Base-by-base conservation (phyloP, 2,888 invertebrate genomes). In the Diarsia dahlii region DNA sequence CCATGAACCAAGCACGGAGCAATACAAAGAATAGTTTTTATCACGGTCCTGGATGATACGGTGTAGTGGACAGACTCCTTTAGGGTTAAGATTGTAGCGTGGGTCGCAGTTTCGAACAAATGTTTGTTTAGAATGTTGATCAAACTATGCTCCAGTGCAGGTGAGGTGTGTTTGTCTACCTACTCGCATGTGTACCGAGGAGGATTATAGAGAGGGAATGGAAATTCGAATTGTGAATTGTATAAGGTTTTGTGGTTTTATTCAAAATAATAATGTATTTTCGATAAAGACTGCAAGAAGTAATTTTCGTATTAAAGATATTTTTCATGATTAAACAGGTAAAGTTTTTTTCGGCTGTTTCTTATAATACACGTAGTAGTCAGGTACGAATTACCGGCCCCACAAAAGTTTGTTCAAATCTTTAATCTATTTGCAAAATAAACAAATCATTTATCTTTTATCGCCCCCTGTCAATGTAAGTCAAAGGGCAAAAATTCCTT, bases 81-180 rank as follows among this genome's bases (percentile, higher is more conserved):
- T 8, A 39, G 3, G 3, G 54, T 50, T 78, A 4, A 45, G 28
- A 20, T 58, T 23, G n/a, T 6, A 50, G n/a, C 52, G n/a, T 62
- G 20, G n/a, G 28, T 28, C 20, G 48, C 34, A 15, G 15, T 75
- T 60, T 50, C 15, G 2, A 58, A 74, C 28, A 10, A 50, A 28
- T 50, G 23, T 62, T 52, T 34, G 6, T 52, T 63, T 63, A 45
- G 63, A 63, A 63, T 63, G 63, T 63, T 63, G 13, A 63, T 63
- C 28, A 15, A 45, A 45, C 23, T 45, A 28, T 45, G 20, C 15
- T 72, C 1, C 39, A 39, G 20, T 52, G 20, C 20, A 52, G 20
- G 15, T 52, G 4, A 28, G 15, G 20, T 20, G 48, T 70, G 45
- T 63, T 63, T n/a, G 8, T 6, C n/a, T n/a, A n/a, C 39, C 28